Conservation (phyloP, 2,888 invertebrate genomes). For the Lissocephala sabroskyi region DNA sequence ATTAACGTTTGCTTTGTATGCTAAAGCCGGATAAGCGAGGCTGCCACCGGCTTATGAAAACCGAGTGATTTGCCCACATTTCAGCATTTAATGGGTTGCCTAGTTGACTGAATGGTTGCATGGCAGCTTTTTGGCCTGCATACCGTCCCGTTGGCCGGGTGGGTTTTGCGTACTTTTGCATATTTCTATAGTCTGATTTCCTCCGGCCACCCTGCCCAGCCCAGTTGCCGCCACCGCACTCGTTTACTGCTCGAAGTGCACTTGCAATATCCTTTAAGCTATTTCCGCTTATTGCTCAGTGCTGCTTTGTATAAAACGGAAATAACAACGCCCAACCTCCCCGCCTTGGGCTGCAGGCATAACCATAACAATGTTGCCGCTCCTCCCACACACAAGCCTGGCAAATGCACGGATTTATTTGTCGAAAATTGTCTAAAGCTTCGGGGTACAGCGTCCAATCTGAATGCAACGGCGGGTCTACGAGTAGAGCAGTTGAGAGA, state of each 20-base stretch:
- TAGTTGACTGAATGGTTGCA: too few relatives aligned
- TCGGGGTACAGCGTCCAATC: neutral
- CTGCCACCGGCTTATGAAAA: too few relatives aligned
- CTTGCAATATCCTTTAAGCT: slow-evolving; percentile 61
- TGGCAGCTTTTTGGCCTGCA: too few relatives aligned
- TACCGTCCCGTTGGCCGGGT: too few relatives aligned
- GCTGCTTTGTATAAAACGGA: slow-evolving; percentile 50
- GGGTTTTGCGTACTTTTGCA: slow-evolving; percentile 15
- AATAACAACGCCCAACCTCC: slow-evolving; percentile 59
- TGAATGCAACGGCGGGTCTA: too few relatives aligned
- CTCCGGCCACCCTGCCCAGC: slow-evolving; percentile 8
- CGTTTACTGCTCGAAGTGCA: slow-evolving; percentile 31
- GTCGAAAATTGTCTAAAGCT: slow-evolving; percentile 5
- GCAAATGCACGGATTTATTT: slow-evolving; percentile 1
- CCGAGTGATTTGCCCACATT: too few relatives aligned
- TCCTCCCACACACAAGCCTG: neutral
- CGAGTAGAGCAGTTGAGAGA: neutral
- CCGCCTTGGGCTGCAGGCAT: slow-evolving; percentile 9
- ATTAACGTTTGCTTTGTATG: neutral
- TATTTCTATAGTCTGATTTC: slow-evolving; percentile 22
- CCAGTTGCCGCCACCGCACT: too few relatives aligned
- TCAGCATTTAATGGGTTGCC: too few relatives aligned
- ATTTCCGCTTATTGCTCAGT: slow-evolving; percentile 57
- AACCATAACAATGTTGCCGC: neutral
- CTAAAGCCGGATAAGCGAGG: too few relatives aligned